Conservation (phyloP, 1,140 invertebrate species). For the Diabrotica virgifera region DNA sequence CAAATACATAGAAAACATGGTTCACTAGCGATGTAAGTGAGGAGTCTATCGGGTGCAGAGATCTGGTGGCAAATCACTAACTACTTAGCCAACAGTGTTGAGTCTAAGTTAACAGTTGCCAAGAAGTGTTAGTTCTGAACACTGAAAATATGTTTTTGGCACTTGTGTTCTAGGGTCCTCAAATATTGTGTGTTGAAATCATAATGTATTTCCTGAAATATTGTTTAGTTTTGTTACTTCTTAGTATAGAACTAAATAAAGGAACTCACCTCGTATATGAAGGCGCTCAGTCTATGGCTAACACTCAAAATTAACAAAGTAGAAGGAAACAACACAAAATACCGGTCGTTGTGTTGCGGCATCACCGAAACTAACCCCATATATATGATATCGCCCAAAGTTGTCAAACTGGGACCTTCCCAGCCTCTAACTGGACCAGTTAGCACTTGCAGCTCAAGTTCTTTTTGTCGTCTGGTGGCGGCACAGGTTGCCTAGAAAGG, state of each 20-base stretch:
- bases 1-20: too few relatives aligned
- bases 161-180: too few relatives aligned
- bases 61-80: too few relatives aligned
- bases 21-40: too few relatives aligned
- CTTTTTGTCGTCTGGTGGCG: slow-evolving; percentile 86
- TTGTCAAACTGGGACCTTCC: slow-evolving; percentile 83
- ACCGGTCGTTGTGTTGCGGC: slow-evolving; percentile 77
- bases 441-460: slow-evolving; percentile 92
- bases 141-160: too few relatives aligned
- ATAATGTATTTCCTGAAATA: too few relatives aligned
- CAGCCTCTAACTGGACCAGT: slow-evolving; percentile 89
- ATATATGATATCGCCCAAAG: slow-evolving; percentile 75
- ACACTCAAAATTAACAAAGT: slow-evolving; percentile 87
- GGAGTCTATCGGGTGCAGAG: too few relatives aligned
- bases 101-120: too few relatives aligned
- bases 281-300: slow-evolving; percentile 88
- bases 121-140: too few relatives aligned
- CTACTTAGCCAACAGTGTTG: too few relatives aligned
- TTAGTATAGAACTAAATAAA: neutral
- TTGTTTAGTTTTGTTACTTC: too few relatives aligned
- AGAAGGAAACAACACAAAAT: slow-evolving; percentile 87
- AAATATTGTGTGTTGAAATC: too few relatives aligned
- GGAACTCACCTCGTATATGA: slow-evolving; percentile 83
- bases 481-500: slow-evolving; percentile 72
- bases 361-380: slow-evolving; percentile 87